Evolutionary conservation across 2,113 vertebrate species (phyloP).

Genomic region (Ceyx cyanopectus): DNA sequence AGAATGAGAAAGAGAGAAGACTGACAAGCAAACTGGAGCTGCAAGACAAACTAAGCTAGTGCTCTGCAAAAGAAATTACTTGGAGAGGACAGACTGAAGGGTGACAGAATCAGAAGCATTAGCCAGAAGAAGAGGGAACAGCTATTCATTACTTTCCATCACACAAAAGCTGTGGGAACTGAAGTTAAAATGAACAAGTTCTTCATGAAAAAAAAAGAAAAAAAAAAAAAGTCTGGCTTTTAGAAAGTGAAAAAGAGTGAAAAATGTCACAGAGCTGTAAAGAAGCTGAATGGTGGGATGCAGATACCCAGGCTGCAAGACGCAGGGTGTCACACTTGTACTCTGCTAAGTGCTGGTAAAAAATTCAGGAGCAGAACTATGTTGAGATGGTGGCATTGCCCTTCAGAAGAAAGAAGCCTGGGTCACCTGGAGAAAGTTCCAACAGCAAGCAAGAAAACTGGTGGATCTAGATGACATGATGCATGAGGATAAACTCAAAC

Average conservation of each 20-base stretch:
- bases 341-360: not conserved
- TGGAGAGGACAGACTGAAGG: constrained; percentile 21
- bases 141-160: constrained; percentile 36
- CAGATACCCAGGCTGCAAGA: not conserved
- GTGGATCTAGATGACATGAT: not conserved
- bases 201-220: not conserved
- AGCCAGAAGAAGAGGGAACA: constrained; percentile 30
- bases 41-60: constrained; percentile 12
- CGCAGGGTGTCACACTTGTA: not conserved
- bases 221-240: not conserved
- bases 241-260: not conserved
- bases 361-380: not conserved
- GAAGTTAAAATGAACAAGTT: constrained; percentile 38
- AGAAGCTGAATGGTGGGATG: not conserved
- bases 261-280: not conserved
- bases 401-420: not conserved
- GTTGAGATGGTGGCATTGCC: not conserved
- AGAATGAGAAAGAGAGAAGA: not conserved
- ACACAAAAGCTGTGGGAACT: constrained; percentile 36
- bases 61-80: constrained; percentile 27
- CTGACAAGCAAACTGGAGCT: not conserved
- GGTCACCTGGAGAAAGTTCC: not conserved
- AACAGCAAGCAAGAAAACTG: not conserved
- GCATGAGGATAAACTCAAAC: not conserved
- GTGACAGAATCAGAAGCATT: not conserved